Evolutionary conservation across 2,888 invertebrate genomes (phyloP).

Genomic region (Torymus texanus): DNA sequence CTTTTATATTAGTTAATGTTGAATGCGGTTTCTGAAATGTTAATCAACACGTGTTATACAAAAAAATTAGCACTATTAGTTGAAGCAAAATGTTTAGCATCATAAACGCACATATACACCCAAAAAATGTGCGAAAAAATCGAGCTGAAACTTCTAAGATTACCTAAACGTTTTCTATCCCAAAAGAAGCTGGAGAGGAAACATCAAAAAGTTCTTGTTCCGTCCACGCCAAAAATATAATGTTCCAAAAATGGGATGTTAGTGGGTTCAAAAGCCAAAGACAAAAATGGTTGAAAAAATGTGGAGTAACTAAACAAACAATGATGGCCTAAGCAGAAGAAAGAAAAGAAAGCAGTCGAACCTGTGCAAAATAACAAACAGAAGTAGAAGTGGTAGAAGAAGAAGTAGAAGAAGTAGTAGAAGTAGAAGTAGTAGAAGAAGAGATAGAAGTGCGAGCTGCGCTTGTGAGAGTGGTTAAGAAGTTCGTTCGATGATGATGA

Average conservation of each 20-base stretch:
- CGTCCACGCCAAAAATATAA: conserved; percentile 33
- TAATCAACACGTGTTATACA: conserved; percentile 51
- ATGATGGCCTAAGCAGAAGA: conserved; percentile 50
- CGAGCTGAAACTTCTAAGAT: conserved; percentile 47
- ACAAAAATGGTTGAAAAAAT: background rate
- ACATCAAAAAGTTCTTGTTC: conserved; percentile 46
- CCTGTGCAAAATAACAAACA: conserved; percentile 66
- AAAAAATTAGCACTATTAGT: conserved; percentile 49
- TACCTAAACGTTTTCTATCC: conserved; percentile 46
- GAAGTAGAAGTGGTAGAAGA: conserved; percentile 57
- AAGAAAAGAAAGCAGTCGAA: conserved; percentile 64
- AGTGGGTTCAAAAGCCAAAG: conserved; percentile 26
- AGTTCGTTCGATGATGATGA: conserved; percentile 47
- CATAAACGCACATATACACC: conserved; percentile 31
- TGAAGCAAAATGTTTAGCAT: conserved; percentile 31
- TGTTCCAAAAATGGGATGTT: conserved; percentile 6
- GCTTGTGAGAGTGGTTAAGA: conserved; percentile 55
- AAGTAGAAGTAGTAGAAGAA: conserved; percentile 59
- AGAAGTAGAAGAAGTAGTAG: conserved; percentile 55
- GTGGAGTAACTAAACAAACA: background rate
- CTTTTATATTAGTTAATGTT: conserved; percentile 37
- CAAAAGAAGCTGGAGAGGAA: conserved; percentile 42
- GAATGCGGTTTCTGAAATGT: conserved; percentile 52
- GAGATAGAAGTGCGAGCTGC: conserved; percentile 56
- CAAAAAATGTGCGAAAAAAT: conserved; percentile 48